Evolutionary conservation across 2,797 vertebrate species (phyloP).

Genomic region (Steatocranus sp.): DNA sequence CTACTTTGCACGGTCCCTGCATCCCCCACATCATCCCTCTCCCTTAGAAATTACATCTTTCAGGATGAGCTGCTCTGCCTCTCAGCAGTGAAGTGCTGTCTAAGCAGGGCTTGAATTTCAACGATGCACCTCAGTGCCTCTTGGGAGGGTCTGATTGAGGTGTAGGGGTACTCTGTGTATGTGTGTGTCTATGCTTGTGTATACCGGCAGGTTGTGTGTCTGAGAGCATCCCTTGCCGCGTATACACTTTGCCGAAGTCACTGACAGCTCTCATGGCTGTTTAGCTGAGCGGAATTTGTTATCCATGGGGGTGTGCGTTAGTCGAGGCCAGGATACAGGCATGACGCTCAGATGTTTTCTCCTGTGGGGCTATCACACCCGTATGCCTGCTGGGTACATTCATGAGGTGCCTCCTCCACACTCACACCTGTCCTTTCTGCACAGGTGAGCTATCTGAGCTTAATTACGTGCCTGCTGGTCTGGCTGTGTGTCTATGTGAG

Average conservation of each 20-base stretch:
- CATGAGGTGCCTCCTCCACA: constrained; percentile 39
- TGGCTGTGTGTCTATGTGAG: background rate
- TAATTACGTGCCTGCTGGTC: constrained; percentile 25
- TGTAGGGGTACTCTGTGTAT: constrained; percentile 27
- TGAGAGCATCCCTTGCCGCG: background rate
- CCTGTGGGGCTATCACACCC: constrained; percentile 58
- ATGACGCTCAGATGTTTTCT: constrained; percentile 61
- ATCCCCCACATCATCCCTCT: constrained; percentile 14
- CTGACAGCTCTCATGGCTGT: constrained; percentile 58
- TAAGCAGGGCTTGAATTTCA: constrained; percentile 62
- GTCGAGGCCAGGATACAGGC: constrained; percentile 60
- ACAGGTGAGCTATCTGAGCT: constrained; percentile 55
- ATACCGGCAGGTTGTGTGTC: background rate
- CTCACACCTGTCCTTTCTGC: constrained; percentile 69
- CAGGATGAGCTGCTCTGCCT: constrained; percentile 43
- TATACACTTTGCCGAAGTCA: constrained; percentile 19
- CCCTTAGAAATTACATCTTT: constrained; percentile 52
- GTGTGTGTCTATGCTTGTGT: background rate
- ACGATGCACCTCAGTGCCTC: constrained; percentile 61
- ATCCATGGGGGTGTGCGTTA: constrained; percentile 64
- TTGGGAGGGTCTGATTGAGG: constrained; percentile 57
- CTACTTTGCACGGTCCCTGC: constrained; percentile 29
- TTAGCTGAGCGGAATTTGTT: constrained; percentile 70
- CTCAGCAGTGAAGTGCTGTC: constrained; percentile 34
- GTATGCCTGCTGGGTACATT: constrained; percentile 47